These are phyloP conservation scores for Empidonax alnorum DNA, from an alignment of 2,113 vertebrate species.

Conservation along the genomic window DNA sequence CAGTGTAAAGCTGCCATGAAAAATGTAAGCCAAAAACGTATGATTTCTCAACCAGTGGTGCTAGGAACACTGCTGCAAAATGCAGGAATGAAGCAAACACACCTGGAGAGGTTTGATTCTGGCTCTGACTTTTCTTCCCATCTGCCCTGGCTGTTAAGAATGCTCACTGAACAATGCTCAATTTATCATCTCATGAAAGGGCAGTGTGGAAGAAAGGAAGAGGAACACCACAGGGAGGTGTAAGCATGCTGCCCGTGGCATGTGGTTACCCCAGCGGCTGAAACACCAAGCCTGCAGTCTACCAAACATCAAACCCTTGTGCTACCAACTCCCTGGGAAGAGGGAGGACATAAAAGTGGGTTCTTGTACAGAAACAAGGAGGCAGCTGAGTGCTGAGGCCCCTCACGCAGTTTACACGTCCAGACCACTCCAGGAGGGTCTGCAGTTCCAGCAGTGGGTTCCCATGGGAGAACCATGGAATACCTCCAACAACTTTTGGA, in stretches of 20 bases:
- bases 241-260: background rate
- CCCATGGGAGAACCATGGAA: background rate
- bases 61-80: background rate
- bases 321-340: background rate
- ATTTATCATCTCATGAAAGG: background rate
- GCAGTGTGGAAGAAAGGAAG: background rate
- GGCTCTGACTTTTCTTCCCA: background rate
- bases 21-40: background rate
- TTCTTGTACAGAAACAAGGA: background rate
- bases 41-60: background rate
- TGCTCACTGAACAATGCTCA: background rate
- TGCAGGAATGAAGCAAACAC: background rate
- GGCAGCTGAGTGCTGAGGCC: background rate
- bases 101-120: background rate
- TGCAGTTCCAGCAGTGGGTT: background rate
- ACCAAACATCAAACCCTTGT: background rate
- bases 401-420: fast-evolving
- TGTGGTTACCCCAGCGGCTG: background rate
- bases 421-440: background rate
- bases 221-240: background rate
- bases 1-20: background rate
- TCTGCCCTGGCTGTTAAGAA: background rate
- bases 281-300: background rate
- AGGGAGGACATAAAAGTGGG: background rate
- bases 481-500: background rate